Evolutionary conservation across 2,888 invertebrate species (phyloP), one percentile per base, ranked within the genome.

Genomic region (Amitus sp.): DNA sequence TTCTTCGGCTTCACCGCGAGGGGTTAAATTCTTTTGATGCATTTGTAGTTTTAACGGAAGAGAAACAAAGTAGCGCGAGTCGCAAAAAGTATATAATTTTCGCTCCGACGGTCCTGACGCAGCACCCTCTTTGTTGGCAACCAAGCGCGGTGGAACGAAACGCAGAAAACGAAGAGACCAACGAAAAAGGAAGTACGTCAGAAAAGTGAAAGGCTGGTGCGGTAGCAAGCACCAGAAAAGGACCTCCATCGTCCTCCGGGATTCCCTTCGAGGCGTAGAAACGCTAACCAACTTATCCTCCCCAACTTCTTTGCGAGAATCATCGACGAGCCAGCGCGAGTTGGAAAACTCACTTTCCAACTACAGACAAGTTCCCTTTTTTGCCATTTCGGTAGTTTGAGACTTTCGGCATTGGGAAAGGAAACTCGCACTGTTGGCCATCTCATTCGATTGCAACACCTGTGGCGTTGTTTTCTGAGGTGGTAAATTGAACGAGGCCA

Each of bases 201-300:
- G 50, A 47, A 19, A 42, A 47, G 62, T 57, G 57, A 57, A 57
- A 57, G 64, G 57, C 53, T 39, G 45, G 45, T 47, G 43, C 27
- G 23, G 42, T 51, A 48, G 47, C n/a, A n/a, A n/a, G n/a, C n/a
- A n/a, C 56, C 58, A 54, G 59, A 55, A 55, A 62, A 61, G 59
- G 59, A 55, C 55, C 52, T 56, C 61, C 5, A 30, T n/a, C 46
- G 62, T 72, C 73, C 72, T 73, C 62, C 70, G 72, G 71, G 70
- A 71, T 67, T 59, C 69, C 67, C 74, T 68, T 60, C 65, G 63
- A 65, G 65, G 58, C 63, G 67, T 66, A 66, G 64, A 66, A 47
- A 52, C 67, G 58, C 72, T 77, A 76, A 77, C 77, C 72, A 77
- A 77, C 75, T 77, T 76, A 77, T 74, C 76, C 75, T 76, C 71